Percentiles rank a stretch among this genome's conserved stretches.
phyloP scores from a whole-genome alignment of 2,113 vertebrate species.

The Ivindomyrus marchei region DNA sequence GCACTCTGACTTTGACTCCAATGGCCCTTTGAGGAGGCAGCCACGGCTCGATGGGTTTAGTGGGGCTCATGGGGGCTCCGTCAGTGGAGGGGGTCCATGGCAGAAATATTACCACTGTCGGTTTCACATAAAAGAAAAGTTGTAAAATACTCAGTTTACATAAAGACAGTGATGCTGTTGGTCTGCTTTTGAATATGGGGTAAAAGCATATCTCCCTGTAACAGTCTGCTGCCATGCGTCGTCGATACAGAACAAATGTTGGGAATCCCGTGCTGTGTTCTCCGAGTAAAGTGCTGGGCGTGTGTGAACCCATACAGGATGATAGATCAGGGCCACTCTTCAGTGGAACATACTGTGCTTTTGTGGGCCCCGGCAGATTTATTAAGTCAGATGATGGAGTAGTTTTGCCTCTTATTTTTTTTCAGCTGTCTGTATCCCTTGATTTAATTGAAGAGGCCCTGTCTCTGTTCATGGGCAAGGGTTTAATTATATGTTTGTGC shows the following conservation, averaged over 20 bases:
- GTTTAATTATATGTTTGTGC: constrained; percentile 2
- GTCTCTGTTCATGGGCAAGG: background rate
- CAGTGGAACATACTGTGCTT: constrained; percentile 7
- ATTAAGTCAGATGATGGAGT: constrained; percentile 10
- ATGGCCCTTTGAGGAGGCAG: background rate
- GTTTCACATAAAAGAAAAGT: background rate
- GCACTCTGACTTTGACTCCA: background rate
- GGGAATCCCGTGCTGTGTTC: background rate
- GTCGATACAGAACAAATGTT: background rate
- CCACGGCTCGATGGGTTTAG: background rate
- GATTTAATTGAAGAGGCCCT: constrained; percentile 14
- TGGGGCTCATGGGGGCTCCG: background rate
- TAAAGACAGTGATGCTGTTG: background rate
- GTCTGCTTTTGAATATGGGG: background rate
- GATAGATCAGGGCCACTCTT: background rate
- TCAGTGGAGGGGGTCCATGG: background rate
- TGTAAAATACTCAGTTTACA: background rate
- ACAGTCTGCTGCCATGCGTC: background rate
- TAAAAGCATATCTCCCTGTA: background rate
- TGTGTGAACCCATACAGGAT: background rate
- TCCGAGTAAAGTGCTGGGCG: background rate
- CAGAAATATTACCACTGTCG: background rate
- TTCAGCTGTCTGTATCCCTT: background rate
- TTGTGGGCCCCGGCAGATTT: background rate
- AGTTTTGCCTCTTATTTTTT: background rate